phyloP scores from a whole-genome alignment of 2,888 invertebrate species.

The Drosophila kambysellisi region DNA sequence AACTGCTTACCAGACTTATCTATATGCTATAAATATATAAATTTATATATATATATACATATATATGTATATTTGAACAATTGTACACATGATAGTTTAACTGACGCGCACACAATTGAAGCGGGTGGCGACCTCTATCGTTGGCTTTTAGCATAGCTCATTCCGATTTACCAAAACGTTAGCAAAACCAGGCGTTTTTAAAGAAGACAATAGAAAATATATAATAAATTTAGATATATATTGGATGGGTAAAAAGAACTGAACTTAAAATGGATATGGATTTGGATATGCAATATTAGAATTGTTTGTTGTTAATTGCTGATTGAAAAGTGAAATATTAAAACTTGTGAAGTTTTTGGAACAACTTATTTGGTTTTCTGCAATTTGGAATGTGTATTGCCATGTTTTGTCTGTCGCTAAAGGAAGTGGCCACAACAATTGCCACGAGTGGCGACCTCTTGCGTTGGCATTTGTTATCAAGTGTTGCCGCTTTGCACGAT shows the following conservation, averaged over 20 bases:
- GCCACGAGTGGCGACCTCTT: constrained; percentile 52
- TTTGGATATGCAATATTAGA: not conserved
- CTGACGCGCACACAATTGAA: constrained; percentile 46
- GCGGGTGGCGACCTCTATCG: constrained; percentile 38
- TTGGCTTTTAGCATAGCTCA: constrained; percentile 9
- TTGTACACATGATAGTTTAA: constrained; percentile 23
- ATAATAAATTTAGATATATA: not conserved
- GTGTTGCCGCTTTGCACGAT: constrained; percentile 19
- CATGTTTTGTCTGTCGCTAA: constrained; percentile 10
- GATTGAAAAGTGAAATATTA: not conserved
- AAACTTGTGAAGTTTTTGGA: not conserved
- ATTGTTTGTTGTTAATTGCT: not conserved
- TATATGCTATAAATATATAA: constrained; percentile 14
- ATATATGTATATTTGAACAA: constrained; percentile 7
- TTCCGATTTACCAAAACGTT: constrained; percentile 19
- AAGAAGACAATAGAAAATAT: not conserved
- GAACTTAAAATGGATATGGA: not conserved
- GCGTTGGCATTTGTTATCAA: constrained; percentile 55
- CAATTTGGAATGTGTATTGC: constrained; percentile 8
- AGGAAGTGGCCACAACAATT: constrained; percentile 45
- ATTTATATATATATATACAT: constrained; percentile 8
- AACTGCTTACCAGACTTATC: constrained; percentile 31
- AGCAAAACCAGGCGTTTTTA: not conserved
- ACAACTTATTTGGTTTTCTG: constrained; percentile 8
- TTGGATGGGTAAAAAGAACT: not conserved